Conservation (phyloP, 2,888 invertebrate genomes). For the Harpagoxenus sublaevis region DNA sequence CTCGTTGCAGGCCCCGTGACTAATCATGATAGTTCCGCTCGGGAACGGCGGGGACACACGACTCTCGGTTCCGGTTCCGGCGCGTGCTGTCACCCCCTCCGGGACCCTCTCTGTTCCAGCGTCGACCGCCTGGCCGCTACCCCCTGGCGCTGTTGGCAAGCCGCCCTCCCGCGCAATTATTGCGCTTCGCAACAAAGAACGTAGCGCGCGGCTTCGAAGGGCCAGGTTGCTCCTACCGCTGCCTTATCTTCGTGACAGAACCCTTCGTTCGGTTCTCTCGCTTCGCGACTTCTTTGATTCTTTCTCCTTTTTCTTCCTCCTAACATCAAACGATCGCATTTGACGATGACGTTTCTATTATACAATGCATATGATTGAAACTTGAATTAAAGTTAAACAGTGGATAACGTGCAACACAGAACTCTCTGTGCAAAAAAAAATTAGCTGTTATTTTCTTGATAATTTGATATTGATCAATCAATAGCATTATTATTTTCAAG, state of each 20-base stretch:
- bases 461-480: not conserved
- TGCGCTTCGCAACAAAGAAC: conserved; percentile 83
- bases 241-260: conserved; percentile 66
- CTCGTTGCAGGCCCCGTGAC: conserved; percentile 85
- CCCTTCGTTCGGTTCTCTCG: not conserved
- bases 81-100: conserved; percentile 78
- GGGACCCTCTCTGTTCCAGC: conserved; percentile 19
- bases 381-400: not conserved
- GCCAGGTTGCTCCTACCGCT: conserved; percentile 65
- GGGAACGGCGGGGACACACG: conserved; percentile 86
- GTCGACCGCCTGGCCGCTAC: conserved; percentile 42
- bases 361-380: not conserved
- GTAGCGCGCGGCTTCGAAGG: conserved; percentile 73
- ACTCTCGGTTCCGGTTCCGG: conserved; percentile 86
- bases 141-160: conserved; percentile 62
- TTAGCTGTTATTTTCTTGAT: not conserved
- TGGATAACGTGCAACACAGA: too few species aligned
- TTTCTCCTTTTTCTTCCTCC: conserved; percentile 17
- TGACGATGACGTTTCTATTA: not conserved
- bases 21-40: conserved; percentile 86
- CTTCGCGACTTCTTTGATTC: too few species aligned
- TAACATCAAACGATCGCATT: not conserved
- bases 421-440: not conserved
- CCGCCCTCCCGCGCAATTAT: conserved; percentile 84
- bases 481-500: not conserved